Evolutionary conservation across 2,113 vertebrate species (phyloP).

Genomic region (Procavia capensis): DNA sequence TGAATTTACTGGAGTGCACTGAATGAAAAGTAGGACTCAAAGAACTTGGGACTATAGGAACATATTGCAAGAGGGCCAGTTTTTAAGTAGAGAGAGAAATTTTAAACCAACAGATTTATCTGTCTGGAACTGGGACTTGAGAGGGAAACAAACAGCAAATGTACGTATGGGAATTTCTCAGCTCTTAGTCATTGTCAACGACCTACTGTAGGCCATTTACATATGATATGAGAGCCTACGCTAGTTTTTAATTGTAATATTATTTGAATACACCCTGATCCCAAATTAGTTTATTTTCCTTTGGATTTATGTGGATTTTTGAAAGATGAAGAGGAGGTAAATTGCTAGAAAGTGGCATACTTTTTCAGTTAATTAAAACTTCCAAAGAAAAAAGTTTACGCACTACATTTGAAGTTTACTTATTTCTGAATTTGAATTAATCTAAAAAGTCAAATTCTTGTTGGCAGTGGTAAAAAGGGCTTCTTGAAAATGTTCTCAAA

Average conservation of each 20-base stretch:
- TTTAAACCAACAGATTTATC: conserved; percentile 65
- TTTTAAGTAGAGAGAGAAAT: conserved; percentile 45
- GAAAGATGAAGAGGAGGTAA: conserved; percentile 35
- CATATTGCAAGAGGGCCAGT: conserved; percentile 52
- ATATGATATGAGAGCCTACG: neutral
- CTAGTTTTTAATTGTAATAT: neutral
- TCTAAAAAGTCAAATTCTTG: conserved; percentile 49
- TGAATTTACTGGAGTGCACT: conserved; percentile 59
- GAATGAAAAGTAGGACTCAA: conserved; percentile 54
- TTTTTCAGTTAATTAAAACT: conserved; percentile 37
- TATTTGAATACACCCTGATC: neutral
- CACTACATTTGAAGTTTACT: conserved; percentile 31
- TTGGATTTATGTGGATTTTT: conserved; percentile 21
- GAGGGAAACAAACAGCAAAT: conserved; percentile 20
- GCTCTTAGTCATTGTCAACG: neutral
- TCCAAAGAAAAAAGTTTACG: conserved; percentile 35
- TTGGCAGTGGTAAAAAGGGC: conserved; percentile 14
- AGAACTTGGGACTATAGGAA: neutral
- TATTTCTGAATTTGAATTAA: conserved; percentile 63
- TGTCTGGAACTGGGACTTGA: conserved; percentile 19
- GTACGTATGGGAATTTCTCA: neutral
- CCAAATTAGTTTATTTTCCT: conserved; percentile 31
- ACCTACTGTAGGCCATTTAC: neutral
- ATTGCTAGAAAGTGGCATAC: neutral
- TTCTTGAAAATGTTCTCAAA: conserved; percentile 61